These are phyloP conservation scores for Eupelmus urozonus DNA, from an alignment of 2,888 invertebrate species.

Conservation along the genomic window DNA sequence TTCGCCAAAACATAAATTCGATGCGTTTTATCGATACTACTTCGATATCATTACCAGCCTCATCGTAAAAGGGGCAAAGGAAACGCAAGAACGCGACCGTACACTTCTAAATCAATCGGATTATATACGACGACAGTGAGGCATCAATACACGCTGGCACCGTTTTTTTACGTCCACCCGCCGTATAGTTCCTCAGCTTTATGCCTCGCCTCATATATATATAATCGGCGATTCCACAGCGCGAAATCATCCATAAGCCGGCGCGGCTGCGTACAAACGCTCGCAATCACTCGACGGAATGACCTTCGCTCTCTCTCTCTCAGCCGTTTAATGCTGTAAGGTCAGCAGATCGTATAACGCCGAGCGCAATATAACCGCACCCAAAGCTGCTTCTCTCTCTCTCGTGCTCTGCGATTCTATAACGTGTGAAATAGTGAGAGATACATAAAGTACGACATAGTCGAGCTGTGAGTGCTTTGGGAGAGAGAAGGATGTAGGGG, in stretches of 20 bases:
- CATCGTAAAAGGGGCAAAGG: conserved; percentile 32
- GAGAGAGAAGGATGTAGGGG: not conserved
- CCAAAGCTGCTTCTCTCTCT: conserved; percentile 6
- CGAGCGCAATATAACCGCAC: not conserved
- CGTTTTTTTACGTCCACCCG: conserved; percentile 39
- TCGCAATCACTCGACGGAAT: conserved; percentile 10
- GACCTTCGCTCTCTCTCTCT: conserved; percentile 49
- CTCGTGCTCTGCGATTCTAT: not conserved
- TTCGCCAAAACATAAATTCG: conserved; percentile 8
- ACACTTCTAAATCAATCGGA: conserved; percentile 46
- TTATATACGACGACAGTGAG: conserved; percentile 50
- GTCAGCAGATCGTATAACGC: conserved; percentile 55
- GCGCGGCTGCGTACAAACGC: not conserved
- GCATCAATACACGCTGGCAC: conserved; percentile 26
- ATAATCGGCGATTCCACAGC: conserved; percentile 32
- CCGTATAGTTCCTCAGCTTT: conserved; percentile 20
- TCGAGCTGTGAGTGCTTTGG: not conserved
- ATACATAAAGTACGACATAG: not conserved
- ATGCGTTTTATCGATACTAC: conserved; percentile 14
- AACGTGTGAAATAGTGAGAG: not conserved
- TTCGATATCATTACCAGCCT: conserved; percentile 32
- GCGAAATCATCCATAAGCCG: conserved; percentile 49
- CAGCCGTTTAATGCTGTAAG: conserved; percentile 37
- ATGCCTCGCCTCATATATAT: not conserved
- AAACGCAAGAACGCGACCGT: not conserved